These are phyloP conservation scores for Drosophila seclusa DNA, from an alignment of 2,888 invertebrate genomes.

Conservation along the genomic window DNA sequence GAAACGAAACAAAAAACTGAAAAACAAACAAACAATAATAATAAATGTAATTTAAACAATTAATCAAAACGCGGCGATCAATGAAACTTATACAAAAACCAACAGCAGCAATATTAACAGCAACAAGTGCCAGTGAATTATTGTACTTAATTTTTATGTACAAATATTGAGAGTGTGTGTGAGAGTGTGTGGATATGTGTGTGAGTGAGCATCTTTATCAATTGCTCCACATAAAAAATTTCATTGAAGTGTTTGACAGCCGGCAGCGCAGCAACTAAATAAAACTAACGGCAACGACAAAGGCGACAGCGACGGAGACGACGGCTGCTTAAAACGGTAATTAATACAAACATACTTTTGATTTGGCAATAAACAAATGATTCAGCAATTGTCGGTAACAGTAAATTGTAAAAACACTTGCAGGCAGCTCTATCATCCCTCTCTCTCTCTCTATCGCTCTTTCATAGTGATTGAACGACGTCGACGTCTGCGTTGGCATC, in stretches of 20 bases:
- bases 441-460: background rate
- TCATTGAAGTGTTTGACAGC: constrained; percentile 78
- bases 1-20: constrained; percentile 20
- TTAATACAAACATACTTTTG: constrained; percentile 76
- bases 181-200: constrained; percentile 25
- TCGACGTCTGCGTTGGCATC: constrained; percentile 24
- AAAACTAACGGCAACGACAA: constrained; percentile 33
- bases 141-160: constrained; percentile 79
- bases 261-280: constrained; percentile 35
- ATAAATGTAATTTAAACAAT: constrained; percentile 76
- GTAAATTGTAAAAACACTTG: constrained; percentile 75
- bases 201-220: constrained; percentile 68
- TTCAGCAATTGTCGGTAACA: constrained; percentile 76
- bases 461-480: constrained; percentile 57
- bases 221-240: constrained; percentile 74
- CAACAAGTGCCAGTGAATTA: constrained; percentile 79
- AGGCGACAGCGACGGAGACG: constrained; percentile 4
- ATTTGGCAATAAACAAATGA: constrained; percentile 79
- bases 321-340: constrained; percentile 76
- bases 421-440: background rate
- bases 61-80: constrained; percentile 79
- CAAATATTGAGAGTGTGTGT: constrained; percentile 51
- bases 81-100: constrained; percentile 64
- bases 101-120: constrained; percentile 34
- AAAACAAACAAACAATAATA: constrained; percentile 59